Percentiles rank a stretch among this genome's conserved stretches.
These are phyloP conservation scores for Samia ricini DNA, from an alignment of 1,140 invertebrate genomes.

Conservation along the genomic window DNA sequence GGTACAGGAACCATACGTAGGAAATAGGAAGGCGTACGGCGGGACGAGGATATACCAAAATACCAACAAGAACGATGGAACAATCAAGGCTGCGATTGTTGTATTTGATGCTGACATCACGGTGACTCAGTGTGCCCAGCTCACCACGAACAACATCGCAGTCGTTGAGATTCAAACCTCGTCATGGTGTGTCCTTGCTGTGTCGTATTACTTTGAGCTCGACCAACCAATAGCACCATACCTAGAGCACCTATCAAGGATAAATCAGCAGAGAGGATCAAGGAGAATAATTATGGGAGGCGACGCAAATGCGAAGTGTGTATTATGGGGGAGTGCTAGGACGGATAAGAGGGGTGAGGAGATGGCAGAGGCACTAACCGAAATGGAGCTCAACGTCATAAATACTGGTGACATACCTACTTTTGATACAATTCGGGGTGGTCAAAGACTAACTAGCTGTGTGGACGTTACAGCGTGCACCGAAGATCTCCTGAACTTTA, in stretches of 20 bases:
- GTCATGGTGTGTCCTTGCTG: not conserved
- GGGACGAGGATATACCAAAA: not conserved
- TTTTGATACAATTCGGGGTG: not conserved
- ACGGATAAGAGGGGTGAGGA: not conserved
- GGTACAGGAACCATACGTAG: not conserved
- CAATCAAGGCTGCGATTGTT: not conserved
- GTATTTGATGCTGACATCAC: not conserved
- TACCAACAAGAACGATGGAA: not conserved
- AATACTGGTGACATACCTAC: not conserved
- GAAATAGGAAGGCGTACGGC: not conserved
- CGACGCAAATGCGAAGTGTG: no score
- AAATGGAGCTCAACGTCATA: not conserved
- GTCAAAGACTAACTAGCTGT: constrained; percentile 17
- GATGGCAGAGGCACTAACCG: not conserved
- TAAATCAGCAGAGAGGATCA: not conserved
- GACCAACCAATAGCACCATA: not conserved
- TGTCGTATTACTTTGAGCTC: not conserved
- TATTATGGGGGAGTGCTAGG: not conserved
- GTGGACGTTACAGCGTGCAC: constrained; percentile 32
- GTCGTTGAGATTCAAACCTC: not conserved
- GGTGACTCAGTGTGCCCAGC: not conserved
- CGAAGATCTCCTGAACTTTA: constrained; percentile 6
- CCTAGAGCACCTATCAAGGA: not conserved
- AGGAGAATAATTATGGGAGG: not conserved
- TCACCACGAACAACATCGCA: not conserved